phyloP scores from a whole-genome alignment of 2,113 vertebrate genomes.

The Toxotes jaculatrix region DNA sequence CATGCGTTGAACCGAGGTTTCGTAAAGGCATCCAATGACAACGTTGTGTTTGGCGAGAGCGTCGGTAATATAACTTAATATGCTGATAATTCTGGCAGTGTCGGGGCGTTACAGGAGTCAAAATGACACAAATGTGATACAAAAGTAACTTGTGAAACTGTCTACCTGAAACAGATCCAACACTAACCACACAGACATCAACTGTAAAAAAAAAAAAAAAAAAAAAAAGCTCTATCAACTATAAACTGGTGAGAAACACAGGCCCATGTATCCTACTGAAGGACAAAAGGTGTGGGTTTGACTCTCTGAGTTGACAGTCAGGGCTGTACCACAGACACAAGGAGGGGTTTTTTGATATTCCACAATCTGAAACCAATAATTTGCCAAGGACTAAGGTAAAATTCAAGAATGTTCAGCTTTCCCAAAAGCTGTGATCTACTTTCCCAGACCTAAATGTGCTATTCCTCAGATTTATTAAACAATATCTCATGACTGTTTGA shows the following conservation, averaged over 20 bases:
- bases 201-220: too few species aligned
- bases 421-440: constrained; percentile 14
- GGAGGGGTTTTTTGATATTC: not conserved
- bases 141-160: constrained; percentile 17
- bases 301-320: not conserved
- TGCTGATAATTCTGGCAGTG: constrained; percentile 60
- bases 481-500: constrained; percentile 95
- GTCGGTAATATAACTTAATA: constrained; percentile 47
- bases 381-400: not conserved
- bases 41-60: constrained; percentile 60
- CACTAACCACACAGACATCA: too few species aligned
- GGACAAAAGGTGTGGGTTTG: constrained; percentile 7
- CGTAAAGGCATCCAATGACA: constrained; percentile 53
- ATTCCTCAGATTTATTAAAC: constrained; percentile 91
- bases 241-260: not conserved
- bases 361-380: not conserved
- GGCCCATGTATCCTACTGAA: not conserved
- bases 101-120: not conserved
- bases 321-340: not conserved
- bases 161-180: too few species aligned
- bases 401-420: constrained; percentile 8
- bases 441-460: constrained; percentile 53
- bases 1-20: constrained; percentile 37
- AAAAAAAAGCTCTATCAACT: not conserved
- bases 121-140: constrained; percentile 22